Evolutionary conservation across 2,113 vertebrate species (phyloP), one percentile per base, ranked within the genome.

Genomic region (Hipposideros armiger): DNA sequence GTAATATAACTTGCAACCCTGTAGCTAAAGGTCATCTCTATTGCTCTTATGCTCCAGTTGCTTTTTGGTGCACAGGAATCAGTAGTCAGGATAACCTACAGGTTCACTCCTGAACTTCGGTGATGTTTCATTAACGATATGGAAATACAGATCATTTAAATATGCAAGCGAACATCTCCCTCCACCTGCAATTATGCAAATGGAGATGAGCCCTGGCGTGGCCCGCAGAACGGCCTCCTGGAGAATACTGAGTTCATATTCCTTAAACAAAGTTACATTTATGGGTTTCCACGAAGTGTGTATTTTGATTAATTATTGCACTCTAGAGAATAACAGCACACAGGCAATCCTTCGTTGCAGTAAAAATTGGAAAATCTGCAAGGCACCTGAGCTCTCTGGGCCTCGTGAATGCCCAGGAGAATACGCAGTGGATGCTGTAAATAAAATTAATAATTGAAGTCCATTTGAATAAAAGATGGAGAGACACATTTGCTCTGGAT

Each of bases 71-170:
- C 87, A 30, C 96, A 28, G 77, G 90, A 92, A 97, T 95, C 92
- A 88, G 90, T 32, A 69, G 62, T 94, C 85, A 92, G 72, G 47
- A 24, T 81, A 94, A 95, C 92, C 66, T 84, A 50, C 92, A 92
- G 84, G 52, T 69, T 94, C 0, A 1, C 30, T 96, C 85, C 72
- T 81, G 90, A 97, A 56, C 52, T 87, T 32, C 85, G 81, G 77
- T 78, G 93, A 80, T 45, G 50, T 95, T 97, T 96, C 95, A 91
- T 93, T 97, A 98, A 98, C 45, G 47, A 97, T 70, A 54, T 54
- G 42, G 74, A 95, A 93, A 85, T 90, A 95, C 88, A 95, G 92
- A 97, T 93, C 86, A 98, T 98, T 97, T 91, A 93, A 94, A 97
- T 94, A 95, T 64, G 60, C 81, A 95, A 80, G 83, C 3, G 69